Evolutionary conservation across 2,797 vertebrate species (phyloP), one percentile per base, ranked within the genome.

Genomic region (Molothrus aeneus): DNA sequence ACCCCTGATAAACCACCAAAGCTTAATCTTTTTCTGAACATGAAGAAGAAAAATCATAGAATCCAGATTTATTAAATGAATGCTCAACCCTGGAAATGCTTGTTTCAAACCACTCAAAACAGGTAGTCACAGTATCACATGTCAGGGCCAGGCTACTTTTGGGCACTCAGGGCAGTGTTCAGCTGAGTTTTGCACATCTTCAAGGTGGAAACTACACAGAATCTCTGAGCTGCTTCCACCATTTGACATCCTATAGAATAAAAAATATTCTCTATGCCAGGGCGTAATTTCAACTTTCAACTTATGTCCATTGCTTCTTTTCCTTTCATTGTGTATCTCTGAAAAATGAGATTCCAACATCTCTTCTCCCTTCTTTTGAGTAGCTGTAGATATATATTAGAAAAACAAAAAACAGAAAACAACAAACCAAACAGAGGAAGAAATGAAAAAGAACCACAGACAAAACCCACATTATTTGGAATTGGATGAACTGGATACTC

Each of bases 381-480:
- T 45, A 64, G 26, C 6, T 87, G 9, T 79, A 5, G 6, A 45
- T n/a, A 56, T 21, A 34, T 29, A 45, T 60, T 32, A 19, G 26
- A 29, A 26, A 17, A 5, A 26, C 7, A 36, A 34, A n/a, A 28
- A 5, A 26, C 9, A 36, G 28, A 28, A 28, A 32, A 13, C 10
- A 51, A 51, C 11, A 61, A 29, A 38, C 25, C 15, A 19, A 8
- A 3, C 6, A 48, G 28, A 31, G 5, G 26, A 43, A 38, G 15
- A 57, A 57, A 43, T n/a, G 38, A 4, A 18, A 64, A 77, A 59
- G 6, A 20, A 11, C 6, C 7, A 50, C 11, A 28, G 6, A 50
- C 7, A 36, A 63, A 32, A 10, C 1, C 6, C 13, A 5, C 17
- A 51, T 3, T 7, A 7, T 17, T 54, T 4, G 2, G 15, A 73